These are phyloP conservation scores for Malthinus flaveolus DNA, from an alignment of 2,888 invertebrate species.

Conservation along the genomic window DNA sequence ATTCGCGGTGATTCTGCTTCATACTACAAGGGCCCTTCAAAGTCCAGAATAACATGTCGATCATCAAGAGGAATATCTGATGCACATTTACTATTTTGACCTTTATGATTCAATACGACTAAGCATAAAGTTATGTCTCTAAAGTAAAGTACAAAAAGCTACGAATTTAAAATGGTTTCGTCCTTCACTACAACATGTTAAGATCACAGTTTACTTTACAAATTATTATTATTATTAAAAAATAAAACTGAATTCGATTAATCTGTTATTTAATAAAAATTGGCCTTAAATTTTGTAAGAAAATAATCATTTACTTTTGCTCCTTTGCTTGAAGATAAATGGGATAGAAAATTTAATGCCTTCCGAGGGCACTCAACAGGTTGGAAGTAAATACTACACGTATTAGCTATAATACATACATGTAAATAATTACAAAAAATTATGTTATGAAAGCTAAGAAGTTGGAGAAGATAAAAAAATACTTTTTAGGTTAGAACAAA, in stretches of 20 bases:
- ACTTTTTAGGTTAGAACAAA: too few species aligned
- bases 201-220: background rate
- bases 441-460: too few species aligned
- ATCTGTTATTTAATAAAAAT: background rate
- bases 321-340: too few species aligned
- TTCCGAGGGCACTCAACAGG: too few species aligned
- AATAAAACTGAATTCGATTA: background rate
- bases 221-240: background rate
- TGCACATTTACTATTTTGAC: slow-evolving; percentile 12
- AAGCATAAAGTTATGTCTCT: background rate
- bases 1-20: slow-evolving; percentile 42
- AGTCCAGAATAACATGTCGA: slow-evolving; percentile 39
- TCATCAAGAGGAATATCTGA: slow-evolving; percentile 18
- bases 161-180: background rate
- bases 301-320: too few species aligned
- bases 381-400: too few species aligned
- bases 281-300: too few species aligned
- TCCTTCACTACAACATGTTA: background rate
- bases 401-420: too few species aligned
- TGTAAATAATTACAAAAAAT: too few species aligned
- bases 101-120: slow-evolving; percentile 5
- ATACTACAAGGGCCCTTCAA: slow-evolving; percentile 41
- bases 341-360: too few species aligned
- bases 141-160: background rate
- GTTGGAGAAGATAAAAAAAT: too few species aligned